Conservation (phyloP, 2,797 vertebrate genomes). For the Benthosema pterotum region DNA sequence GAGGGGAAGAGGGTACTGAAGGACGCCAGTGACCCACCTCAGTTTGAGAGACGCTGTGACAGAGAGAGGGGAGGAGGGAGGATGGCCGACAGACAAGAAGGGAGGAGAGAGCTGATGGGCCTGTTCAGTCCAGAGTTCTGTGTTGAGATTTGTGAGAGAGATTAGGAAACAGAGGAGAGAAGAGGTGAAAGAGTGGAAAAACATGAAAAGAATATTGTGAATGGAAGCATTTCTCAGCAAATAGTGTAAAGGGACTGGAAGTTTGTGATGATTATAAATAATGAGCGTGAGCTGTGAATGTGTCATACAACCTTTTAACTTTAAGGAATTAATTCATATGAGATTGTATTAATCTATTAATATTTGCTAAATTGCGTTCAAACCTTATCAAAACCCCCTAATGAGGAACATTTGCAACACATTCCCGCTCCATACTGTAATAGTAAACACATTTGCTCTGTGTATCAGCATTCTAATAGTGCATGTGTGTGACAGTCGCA, state of each 20-base stretch:
- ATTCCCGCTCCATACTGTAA: slow-evolving; percentile 61
- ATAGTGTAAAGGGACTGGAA: slow-evolving; percentile 17
- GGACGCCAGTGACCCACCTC: slow-evolving; percentile 75
- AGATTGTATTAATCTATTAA: slow-evolving; percentile 41
- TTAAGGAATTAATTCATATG: slow-evolving; percentile 15
- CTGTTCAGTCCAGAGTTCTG: slow-evolving; percentile 34
- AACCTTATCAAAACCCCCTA: slow-evolving; percentile 48
- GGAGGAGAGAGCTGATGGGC: slow-evolving; percentile 55
- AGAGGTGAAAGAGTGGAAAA: slow-evolving; percentile 4
- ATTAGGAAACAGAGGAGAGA: slow-evolving; percentile 37
- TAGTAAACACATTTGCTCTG: slow-evolving; percentile 33
- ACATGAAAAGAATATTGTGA: slow-evolving; percentile 9
- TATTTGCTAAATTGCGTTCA: slow-evolving; percentile 36
- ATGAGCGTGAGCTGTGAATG: slow-evolving; percentile 12
- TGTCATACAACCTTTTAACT: slow-evolving; percentile 11
- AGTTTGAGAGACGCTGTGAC: slow-evolving; percentile 79
- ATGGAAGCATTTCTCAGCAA: slow-evolving; percentile 24
- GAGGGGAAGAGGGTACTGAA: slow-evolving; percentile 58
- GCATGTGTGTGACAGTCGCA: slow-evolving; percentile 68
- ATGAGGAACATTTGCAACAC: slow-evolving; percentile 57
- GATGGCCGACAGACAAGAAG: slow-evolving; percentile 69
- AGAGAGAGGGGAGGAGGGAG: slow-evolving; percentile 69
- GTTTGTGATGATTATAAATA: slow-evolving; percentile 31
- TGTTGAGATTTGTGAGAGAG: slow-evolving; percentile 27
- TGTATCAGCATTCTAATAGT: slow-evolving; percentile 31